Evolutionary conservation across 2,797 vertebrate species (phyloP).

Genomic region (Melanogrammus aeglefinus): DNA sequence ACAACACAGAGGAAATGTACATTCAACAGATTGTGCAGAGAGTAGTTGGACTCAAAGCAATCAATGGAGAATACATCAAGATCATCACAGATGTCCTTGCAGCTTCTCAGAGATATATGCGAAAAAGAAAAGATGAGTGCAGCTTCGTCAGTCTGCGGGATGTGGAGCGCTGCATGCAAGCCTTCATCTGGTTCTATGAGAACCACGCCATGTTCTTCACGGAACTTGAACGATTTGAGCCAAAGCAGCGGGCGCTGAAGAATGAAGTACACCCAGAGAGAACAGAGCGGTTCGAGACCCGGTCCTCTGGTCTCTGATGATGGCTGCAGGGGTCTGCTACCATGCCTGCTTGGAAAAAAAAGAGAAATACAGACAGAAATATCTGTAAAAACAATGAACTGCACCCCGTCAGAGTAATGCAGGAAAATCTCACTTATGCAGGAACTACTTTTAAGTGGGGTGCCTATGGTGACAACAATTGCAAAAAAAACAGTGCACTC

Average conservation of each 20-base stretch:
- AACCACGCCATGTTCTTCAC: conserved; percentile 70
- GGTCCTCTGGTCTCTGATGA: conserved; percentile 84
- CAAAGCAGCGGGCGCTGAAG: conserved; percentile 6
- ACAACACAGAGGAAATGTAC: conserved; percentile 83
- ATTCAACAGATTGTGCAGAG: conserved; percentile 91
- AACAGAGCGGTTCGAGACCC: conserved; percentile 44
- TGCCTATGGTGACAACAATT: conserved; percentile 82
- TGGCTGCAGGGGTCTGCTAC: conserved; percentile 89
- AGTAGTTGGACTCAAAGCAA: conserved; percentile 53
- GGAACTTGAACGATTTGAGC: conserved; percentile 64
- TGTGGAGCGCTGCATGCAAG: conserved; percentile 90
- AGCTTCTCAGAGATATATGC: conserved; percentile 88
- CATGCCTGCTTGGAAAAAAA: conserved; percentile 89
- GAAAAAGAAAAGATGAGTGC: conserved; percentile 80
- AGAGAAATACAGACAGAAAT: conserved; percentile 69
- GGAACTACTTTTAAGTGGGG: conserved; percentile 84
- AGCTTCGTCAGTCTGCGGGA: conserved; percentile 94
- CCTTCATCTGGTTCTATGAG: conserved; percentile 85
- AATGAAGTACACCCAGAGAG: conserved; percentile 26
- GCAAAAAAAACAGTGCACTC: conserved; percentile 87
- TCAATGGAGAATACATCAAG: conserved; percentile 16
- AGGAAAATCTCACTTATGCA: conserved; percentile 85
- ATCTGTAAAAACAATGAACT: conserved; percentile 67
- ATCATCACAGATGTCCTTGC: conserved; percentile 79
- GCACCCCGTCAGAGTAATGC: conserved; percentile 66